Evolutionary conservation across 2,113 vertebrate genomes (phyloP).

Genomic region (Phasianus colchicus): DNA sequence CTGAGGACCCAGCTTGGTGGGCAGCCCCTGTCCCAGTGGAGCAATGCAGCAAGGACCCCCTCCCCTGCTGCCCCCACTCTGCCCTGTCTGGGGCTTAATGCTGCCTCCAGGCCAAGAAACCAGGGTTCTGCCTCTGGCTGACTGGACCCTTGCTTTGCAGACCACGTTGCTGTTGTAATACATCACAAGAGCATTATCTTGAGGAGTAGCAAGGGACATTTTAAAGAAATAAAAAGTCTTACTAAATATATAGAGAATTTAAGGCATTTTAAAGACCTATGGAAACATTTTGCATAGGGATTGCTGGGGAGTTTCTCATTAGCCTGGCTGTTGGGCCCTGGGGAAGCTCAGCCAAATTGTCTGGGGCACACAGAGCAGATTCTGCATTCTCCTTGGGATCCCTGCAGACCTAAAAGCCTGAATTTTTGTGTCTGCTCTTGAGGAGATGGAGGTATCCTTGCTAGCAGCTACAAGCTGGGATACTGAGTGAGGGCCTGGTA

Average conservation of each 20-base stretch:
- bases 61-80: background rate
- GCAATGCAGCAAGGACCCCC: background rate
- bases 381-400: conserved; percentile 52
- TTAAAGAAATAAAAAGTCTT: conserved; percentile 75
- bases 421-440: conserved; percentile 23
- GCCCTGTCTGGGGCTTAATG: background rate
- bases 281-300: conserved; percentile 72
- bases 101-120: background rate
- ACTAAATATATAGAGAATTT: conserved; percentile 79
- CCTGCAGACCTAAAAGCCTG: conserved; percentile 63
- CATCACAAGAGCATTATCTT: conserved; percentile 45
- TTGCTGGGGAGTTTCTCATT: conserved; percentile 78
- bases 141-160: background rate
- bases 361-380: conserved; percentile 69
- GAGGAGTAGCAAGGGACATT: conserved; percentile 66
- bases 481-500: background rate
- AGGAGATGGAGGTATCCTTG: background rate
- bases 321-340: conserved; percentile 59
- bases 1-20: background rate
- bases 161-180: conserved; percentile 44
- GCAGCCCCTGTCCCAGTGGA: background rate
- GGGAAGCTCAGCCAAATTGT: conserved; percentile 71
- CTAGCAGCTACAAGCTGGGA: background rate
- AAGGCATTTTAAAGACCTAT: conserved; percentile 80
- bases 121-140: background rate